Conservation (phyloP, 35 echinoderm and acorn worm genomes). For the Diadema setosum region DNA sequence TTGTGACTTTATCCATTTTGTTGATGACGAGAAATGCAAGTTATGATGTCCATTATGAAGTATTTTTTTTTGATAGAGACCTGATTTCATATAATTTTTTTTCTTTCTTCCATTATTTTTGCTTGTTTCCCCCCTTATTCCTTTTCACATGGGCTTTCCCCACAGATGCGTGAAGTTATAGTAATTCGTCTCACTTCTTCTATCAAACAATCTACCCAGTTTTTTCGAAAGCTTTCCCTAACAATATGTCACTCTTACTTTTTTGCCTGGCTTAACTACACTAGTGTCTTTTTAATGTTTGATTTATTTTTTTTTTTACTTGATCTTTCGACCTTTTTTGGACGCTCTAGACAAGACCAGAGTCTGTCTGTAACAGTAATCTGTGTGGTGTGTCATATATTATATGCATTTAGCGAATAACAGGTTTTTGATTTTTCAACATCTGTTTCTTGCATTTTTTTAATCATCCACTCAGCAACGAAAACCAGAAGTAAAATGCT, state of each 20-base stretch:
- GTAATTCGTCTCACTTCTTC: constrained; percentile 26
- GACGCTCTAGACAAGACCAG: background rate
- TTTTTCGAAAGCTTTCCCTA: constrained; percentile 28
- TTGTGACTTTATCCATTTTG: no score
- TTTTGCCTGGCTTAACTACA: background rate
- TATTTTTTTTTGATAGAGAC: background rate
- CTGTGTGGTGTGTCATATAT: constrained; percentile 27
- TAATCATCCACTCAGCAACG: background rate
- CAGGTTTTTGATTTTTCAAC: background rate
- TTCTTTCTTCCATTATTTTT: background rate
- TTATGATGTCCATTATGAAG: no score
- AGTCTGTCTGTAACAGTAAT: constrained; percentile 10
- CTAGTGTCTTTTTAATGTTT: constrained; percentile 27
- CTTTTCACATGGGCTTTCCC: background rate
- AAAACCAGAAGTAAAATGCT: background rate
- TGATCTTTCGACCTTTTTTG: constrained; percentile 1
- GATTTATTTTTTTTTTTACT: constrained; percentile 18
- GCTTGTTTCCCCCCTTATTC: background rate
- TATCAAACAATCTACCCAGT: constrained; percentile 10
- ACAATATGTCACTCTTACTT: background rate
- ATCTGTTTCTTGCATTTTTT: background rate
- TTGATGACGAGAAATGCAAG: no score
- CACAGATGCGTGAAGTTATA: constrained; percentile 53
- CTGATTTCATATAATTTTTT: constrained; percentile 11
- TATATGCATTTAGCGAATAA: constrained; percentile 22